phyloP scores from a whole-genome alignment of 2,888 invertebrate genomes.

The Peribatodes rhomboidaria region DNA sequence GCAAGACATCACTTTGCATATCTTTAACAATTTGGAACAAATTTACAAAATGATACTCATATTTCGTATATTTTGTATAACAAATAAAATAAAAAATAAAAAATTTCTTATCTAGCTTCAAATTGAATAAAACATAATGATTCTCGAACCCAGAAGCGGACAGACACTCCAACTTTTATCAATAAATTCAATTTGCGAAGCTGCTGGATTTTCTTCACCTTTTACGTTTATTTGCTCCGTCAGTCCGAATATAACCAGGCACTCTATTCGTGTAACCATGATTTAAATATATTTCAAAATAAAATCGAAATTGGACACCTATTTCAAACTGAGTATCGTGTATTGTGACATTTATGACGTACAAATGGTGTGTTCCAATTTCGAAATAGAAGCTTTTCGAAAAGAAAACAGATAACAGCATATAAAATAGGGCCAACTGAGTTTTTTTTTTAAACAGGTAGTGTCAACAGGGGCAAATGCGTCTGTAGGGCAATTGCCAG shows the following conservation, averaged over 20 bases:
- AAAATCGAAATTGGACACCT: background rate
- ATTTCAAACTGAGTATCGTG: too few relatives aligned
- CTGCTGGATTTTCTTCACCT: constrained; percentile 40
- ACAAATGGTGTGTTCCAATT: too few relatives aligned
- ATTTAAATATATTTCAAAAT: background rate
- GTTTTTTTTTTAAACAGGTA: too few relatives aligned
- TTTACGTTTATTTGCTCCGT: constrained; percentile 25
- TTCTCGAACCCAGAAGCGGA: constrained; percentile 41
- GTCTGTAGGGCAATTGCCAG: too few relatives aligned
- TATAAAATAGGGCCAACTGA: too few relatives aligned
- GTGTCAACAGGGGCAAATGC: too few relatives aligned
- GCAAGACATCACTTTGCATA: background rate
- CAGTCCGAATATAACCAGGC: constrained; percentile 3
- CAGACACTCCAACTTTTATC: constrained; percentile 48
- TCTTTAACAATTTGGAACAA: background rate
- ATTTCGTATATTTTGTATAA: too few relatives aligned
- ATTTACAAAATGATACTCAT: background rate
- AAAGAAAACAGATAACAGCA: too few relatives aligned
- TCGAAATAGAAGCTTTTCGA: too few relatives aligned
- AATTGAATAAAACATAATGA: constrained; percentile 43
- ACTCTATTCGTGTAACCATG: background rate
- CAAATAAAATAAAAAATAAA: too few relatives aligned
- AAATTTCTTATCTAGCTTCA: constrained; percentile 24
- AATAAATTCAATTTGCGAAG: constrained; percentile 54
- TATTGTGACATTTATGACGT: too few relatives aligned